phyloP scores from a whole-genome alignment of 2,888 invertebrate species.

The Listrodromus nycthemerus region DNA sequence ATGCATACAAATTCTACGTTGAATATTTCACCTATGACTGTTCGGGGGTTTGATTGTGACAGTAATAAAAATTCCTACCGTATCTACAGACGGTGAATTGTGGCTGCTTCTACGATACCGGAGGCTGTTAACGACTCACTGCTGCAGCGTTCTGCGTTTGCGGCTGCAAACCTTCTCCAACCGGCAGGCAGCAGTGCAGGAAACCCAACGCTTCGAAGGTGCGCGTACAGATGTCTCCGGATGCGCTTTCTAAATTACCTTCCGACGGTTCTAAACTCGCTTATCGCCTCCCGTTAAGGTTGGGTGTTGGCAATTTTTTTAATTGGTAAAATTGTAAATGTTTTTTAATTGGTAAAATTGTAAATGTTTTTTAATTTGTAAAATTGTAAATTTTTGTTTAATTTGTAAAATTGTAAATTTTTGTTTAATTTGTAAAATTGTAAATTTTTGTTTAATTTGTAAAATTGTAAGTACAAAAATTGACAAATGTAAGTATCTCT shows the following conservation, averaged over 20 bases:
- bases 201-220: not conserved
- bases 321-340: too few relatives aligned
- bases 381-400: too few relatives aligned
- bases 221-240: not conserved
- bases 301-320: not conserved
- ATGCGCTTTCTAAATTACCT: not conserved
- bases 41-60: not conserved
- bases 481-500: too few relatives aligned
- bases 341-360: not conserved
- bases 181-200: not conserved
- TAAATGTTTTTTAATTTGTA: not conserved
- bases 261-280: not conserved
- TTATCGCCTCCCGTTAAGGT: conserved; percentile 13
- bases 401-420: too few relatives aligned
- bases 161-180: not conserved
- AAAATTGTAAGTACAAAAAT: too few relatives aligned
- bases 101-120: not conserved
- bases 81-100: not conserved
- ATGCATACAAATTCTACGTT: not conserved
- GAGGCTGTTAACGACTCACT: not conserved
- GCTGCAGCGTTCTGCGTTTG: conserved; percentile 31
- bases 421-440: too few relatives aligned
- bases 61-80: not conserved
- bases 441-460: too few relatives aligned
- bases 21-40: not conserved